Evolutionary conservation across 2,888 invertebrate genomes (phyloP).

Genomic region (Cephus pygmeus): DNA sequence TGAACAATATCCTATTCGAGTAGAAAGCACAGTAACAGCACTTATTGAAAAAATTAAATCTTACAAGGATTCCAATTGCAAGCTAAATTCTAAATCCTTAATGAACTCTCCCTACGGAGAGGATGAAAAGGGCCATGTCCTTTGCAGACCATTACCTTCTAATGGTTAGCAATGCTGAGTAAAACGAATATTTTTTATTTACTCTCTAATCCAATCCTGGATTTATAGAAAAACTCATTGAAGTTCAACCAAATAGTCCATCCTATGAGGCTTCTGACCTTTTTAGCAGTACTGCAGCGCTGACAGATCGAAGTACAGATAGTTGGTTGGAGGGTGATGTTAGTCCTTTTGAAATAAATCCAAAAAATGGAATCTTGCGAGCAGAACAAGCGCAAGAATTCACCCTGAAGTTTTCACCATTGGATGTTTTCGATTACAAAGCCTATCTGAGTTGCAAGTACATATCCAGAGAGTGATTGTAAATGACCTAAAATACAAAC

Average conservation of each 20-base stretch:
- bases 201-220: background rate
- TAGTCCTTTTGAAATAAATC: conserved; percentile 69
- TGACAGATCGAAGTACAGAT: conserved; percentile 44
- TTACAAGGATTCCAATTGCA: conserved; percentile 13
- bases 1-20: conserved; percentile 44
- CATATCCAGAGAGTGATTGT: conserved; percentile 9
- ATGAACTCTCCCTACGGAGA: background rate
- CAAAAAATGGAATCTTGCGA: conserved; percentile 65
- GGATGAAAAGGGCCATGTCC: background rate
- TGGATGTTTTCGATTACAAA: conserved; percentile 69
- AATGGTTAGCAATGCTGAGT: background rate
- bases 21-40: conserved; percentile 19
- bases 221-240: background rate
- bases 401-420: conserved; percentile 70
- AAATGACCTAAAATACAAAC: background rate
- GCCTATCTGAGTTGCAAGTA: conserved; percentile 69
- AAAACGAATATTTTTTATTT: background rate
- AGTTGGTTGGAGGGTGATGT: conserved; percentile 49
- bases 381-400: conserved; percentile 66
- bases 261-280: conserved; percentile 34
- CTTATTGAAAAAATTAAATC: conserved; percentile 8
- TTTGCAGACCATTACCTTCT: background rate
- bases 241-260: background rate
- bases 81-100: conserved; percentile 25
- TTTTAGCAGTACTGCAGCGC: conserved; percentile 43